Conservation (phyloP, 2,113 vertebrate genomes). For the Corythaeola cristata region DNA sequence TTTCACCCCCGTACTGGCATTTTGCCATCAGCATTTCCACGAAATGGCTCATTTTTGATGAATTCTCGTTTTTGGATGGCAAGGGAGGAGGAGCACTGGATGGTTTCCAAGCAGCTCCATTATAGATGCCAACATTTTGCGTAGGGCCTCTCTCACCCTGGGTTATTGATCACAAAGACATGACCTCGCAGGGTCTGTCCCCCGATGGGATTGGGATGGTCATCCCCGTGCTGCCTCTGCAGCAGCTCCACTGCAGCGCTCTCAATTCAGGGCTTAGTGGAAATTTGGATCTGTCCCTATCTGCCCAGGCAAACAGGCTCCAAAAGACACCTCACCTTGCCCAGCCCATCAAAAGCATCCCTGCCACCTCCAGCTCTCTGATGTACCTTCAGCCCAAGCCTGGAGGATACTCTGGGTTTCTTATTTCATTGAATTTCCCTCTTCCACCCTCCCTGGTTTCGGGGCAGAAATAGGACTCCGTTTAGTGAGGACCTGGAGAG, state of each 20-base stretch:
- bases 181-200: not conserved
- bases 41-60: not conserved
- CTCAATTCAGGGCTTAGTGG: not conserved
- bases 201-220: not conserved
- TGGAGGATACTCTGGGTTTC: not conserved
- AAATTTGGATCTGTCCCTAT: not conserved
- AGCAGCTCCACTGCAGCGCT: not conserved
- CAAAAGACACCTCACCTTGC: not conserved
- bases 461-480: not conserved
- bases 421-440: not conserved
- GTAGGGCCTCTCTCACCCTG: not conserved
- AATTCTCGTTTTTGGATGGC: not conserved
- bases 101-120: not conserved
- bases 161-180: not conserved
- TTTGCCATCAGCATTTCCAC: not conserved
- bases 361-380: not conserved
- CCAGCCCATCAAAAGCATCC: not conserved
- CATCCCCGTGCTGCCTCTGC: not conserved
- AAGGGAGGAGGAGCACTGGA: not conserved
- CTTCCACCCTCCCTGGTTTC: not conserved
- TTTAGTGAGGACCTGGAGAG: not conserved
- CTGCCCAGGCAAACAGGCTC: not conserved
- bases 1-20: not conserved
- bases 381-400: not conserved
- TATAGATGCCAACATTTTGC: not conserved